Base-by-base conservation (phyloP, 2,888 invertebrate species). In the Acleris literana region DNA sequence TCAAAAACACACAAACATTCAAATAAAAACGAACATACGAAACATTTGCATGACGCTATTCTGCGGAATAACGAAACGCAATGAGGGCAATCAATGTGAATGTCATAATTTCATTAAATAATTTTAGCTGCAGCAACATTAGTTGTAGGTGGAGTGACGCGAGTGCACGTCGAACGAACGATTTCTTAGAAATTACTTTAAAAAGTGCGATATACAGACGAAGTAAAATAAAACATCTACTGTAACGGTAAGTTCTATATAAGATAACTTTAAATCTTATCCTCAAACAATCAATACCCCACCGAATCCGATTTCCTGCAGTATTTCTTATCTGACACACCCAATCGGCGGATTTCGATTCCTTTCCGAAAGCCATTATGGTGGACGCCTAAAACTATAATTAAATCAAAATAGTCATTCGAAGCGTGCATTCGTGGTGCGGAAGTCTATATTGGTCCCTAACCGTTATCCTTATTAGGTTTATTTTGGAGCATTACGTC, bases 401-500 rank as follows among this genome's bases (percentile, higher is more conserved):
- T 44, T 46, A 53, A 52, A 25, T 49, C 17, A 59, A 33, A 33
- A 33, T 59, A 58, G 55, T 69, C 54, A 71, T 25, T 70, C 65
- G 39, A 55, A 73, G 70, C 71, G 69, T 57, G 33, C 54, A 58
- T 61, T 63, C 57, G 59, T 57, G 43, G 63, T 74, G 72, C 78
- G 79, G 80, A 83, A 78, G 76, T 81, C 74, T 77, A 81, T 76
- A 81, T 77, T 80, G 72, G 74, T 68, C 68, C 63, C 48, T 68
- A 70, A 73, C 73, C 75, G 80, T 85, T 86, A 86, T 86, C 89
- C 90, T 76, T 90, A 86, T 82, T 88, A 81, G 84, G 88, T 90
- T 90, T 92, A 92, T 92, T 92, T 92, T 91, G 86, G 90, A 86
- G 76, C 86, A 92, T 93, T 92, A 93, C 93, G 92, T 93, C 92